Conservation (phyloP, 2,797 vertebrate genomes). For the Anas bernieri region DNA sequence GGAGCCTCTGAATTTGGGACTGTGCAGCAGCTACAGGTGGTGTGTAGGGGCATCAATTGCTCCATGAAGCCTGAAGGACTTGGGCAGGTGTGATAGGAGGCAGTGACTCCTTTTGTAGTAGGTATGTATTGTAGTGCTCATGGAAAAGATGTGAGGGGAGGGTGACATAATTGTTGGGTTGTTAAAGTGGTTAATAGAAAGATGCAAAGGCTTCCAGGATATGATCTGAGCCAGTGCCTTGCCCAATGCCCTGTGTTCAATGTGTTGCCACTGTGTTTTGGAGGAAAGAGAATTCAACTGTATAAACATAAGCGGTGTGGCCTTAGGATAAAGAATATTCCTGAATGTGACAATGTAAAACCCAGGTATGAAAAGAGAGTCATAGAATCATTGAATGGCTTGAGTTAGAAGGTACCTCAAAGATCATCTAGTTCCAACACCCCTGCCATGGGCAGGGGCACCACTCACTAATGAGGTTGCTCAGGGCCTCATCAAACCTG, state of each 20-base stretch:
- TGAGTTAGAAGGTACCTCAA: too few relatives aligned
- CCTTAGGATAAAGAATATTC: neutral
- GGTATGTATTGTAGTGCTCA: neutral
- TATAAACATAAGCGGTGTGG: neutral
- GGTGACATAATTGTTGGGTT: neutral
- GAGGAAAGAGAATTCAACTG: neutral
- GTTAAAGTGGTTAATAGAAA: neutral
- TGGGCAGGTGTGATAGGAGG: neutral
- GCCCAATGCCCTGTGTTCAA: neutral
- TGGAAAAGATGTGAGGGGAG: neutral
- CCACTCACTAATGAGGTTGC: too few relatives aligned
- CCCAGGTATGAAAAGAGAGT: too few relatives aligned
- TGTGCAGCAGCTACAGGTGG: neutral
- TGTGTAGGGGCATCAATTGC: neutral
- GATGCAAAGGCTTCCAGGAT: neutral
- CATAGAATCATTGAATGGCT: too few relatives aligned
- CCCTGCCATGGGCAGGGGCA: too few relatives aligned
- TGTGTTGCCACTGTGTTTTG: neutral
- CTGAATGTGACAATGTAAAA: too few relatives aligned
- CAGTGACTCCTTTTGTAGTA: neutral
- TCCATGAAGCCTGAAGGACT: neutral
- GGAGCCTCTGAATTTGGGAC: neutral
- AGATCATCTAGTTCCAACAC: too few relatives aligned
- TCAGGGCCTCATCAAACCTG: too few relatives aligned
- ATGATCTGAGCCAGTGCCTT: neutral